phyloP scores from a whole-genome alignment of 2,888 invertebrate genomes.

The Bunonema sp. region DNA sequence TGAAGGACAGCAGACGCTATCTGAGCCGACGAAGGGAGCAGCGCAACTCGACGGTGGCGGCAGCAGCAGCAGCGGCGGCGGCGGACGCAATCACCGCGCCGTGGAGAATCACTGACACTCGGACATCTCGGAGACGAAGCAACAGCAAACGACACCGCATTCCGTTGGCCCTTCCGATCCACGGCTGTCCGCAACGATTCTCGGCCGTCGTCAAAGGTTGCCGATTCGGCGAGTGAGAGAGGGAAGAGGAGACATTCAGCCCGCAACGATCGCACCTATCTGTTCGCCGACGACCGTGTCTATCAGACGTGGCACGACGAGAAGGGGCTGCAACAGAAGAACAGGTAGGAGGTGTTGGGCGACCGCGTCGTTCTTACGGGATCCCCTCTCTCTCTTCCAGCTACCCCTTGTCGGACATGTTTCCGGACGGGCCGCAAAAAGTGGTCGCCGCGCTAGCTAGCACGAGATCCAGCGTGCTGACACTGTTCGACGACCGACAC shows the following conservation, averaged over 20 bases:
- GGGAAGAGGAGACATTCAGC: conserved; percentile 1
- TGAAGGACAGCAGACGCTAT: no score
- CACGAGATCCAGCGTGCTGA: conserved; percentile 25
- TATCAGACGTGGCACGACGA: conserved; percentile 31
- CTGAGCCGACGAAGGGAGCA: no score
- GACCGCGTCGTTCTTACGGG: conserved; percentile 3
- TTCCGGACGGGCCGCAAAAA: conserved; percentile 26
- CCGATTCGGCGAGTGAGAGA: neutral
- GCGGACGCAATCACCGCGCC: no score
- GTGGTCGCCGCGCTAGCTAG: conserved; percentile 35
- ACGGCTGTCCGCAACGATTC: conserved; percentile 22
- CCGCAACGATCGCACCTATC: conserved; percentile 27
- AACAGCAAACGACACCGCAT: no score
- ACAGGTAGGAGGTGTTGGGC: neutral
- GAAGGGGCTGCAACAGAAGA: conserved; percentile 28
- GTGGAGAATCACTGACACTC: no score
- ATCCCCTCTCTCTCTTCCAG: no score
- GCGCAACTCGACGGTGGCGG: no score
- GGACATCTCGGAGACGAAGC: no score
- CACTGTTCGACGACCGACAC: conserved; percentile 18
- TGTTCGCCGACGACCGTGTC: conserved; percentile 28
- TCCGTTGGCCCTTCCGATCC: conserved; percentile 15
- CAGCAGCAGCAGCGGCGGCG: no score
- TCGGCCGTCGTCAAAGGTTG: conserved; percentile 33
- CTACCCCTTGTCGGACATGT: conserved; percentile 24